These are phyloP conservation scores for Spea multiplicata DNA, from an alignment of 2,113 vertebrate genomes.

Conservation along the genomic window DNA sequence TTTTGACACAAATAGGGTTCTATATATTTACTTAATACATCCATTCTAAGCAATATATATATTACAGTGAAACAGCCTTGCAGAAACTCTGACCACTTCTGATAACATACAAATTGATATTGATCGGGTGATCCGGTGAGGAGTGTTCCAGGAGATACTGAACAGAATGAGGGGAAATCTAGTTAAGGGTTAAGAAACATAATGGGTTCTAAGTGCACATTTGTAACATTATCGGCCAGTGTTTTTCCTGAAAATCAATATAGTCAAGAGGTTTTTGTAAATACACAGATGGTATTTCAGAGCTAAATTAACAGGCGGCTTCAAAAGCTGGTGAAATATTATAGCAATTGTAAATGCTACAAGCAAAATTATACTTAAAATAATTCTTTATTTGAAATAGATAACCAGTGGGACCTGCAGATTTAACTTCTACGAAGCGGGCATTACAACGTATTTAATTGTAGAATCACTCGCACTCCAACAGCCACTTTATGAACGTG, in stretches of 20 bases:
- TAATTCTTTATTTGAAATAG: too few relatives aligned
- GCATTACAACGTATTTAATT: too few relatives aligned
- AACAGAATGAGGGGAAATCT: constrained; percentile 15
- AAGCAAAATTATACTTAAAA: too few relatives aligned
- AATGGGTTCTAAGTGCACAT: constrained; percentile 23
- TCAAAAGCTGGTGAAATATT: too few relatives aligned
- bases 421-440: too few relatives aligned
- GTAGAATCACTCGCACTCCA: too few relatives aligned
- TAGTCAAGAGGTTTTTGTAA: neutral
- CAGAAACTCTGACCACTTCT: constrained; percentile 9
- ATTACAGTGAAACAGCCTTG: constrained; percentile 23
- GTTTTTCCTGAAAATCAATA: neutral
- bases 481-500: too few relatives aligned
- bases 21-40: neutral
- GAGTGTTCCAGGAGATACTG: constrained; percentile 21
- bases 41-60: constrained; percentile 20
- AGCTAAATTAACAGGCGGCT: too few relatives aligned
- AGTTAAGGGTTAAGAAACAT: constrained; percentile 3
- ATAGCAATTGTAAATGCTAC: too few relatives aligned
- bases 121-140: constrained; percentile 24
- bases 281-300: neutral
- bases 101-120: constrained; percentile 40
- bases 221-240: neutral
- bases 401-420: too few relatives aligned
- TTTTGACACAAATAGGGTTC: constrained; percentile 6